Conservation (phyloP, 2,888 invertebrate species). For the Gortyna flavago region DNA sequence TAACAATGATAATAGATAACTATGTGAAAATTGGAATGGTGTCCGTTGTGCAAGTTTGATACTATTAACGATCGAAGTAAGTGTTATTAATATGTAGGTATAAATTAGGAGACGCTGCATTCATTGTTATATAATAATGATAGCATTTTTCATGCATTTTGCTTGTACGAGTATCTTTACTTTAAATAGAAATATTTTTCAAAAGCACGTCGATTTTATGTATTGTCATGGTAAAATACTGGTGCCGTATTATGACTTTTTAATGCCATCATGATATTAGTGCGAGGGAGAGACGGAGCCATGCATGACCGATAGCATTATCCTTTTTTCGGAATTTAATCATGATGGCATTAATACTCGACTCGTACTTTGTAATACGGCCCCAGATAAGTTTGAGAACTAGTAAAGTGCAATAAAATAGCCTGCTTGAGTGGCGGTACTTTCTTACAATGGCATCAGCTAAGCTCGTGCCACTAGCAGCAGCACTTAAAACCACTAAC, state of each 20-base stretch:
- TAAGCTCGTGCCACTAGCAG: neutral
- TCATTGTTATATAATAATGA: neutral
- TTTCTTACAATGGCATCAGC: neutral
- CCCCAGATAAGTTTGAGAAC: no score
- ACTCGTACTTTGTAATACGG: no score
- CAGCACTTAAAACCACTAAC: neutral
- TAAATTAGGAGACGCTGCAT: neutral
- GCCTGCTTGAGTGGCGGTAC: neutral
- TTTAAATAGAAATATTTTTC: neutral
- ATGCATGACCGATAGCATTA: no score
- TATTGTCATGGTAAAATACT: neutral
- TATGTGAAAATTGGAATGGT: conserved; percentile 37
- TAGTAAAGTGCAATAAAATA: neutral
- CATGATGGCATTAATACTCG: no score
- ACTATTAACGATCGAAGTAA: neutral
- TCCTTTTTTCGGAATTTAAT: no score
- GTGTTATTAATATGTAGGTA: neutral
- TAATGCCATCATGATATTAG: no score
- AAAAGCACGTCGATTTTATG: neutral
- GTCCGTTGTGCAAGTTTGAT: conserved; percentile 31
- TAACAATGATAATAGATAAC: conserved; percentile 41
- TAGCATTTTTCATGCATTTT: neutral
- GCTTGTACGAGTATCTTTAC: neutral
- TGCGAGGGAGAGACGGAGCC: no score
- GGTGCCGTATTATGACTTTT: no score